Percentiles rank a stretch among this genome's conserved stretches.
These are phyloP conservation scores for Agrochola litura DNA, from an alignment of 2,888 invertebrate genomes.

Conservation along the genomic window DNA sequence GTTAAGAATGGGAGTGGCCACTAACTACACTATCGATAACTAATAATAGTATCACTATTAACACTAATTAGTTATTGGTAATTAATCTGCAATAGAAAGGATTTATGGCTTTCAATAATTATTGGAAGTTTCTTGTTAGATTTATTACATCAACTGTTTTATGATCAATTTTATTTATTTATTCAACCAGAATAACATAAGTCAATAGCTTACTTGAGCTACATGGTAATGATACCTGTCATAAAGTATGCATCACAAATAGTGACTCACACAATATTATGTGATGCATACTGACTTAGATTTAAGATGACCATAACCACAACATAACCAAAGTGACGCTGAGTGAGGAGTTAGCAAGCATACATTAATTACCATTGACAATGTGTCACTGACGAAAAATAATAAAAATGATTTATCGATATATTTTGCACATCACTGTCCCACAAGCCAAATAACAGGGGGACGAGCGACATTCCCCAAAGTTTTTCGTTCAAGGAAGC, in stretches of 20 bases:
- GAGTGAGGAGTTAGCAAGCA: not conserved
- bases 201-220: not conserved
- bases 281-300: not conserved
- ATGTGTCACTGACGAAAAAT: not conserved
- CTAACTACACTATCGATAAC: slow-evolving; percentile 1
- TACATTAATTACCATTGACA: no score
- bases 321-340: not conserved
- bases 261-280: not conserved
- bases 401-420: slow-evolving; percentile 31
- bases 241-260: not conserved
- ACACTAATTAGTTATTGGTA: not conserved
- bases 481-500: slow-evolving; percentile 61
- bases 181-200: not conserved
- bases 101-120: not conserved
- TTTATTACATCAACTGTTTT: not conserved
- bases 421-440: slow-evolving; percentile 50
- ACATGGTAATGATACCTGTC: not conserved
- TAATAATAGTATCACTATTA: not conserved
- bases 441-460: slow-evolving; percentile 44
- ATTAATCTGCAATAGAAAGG: not conserved
- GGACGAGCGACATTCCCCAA: slow-evolving; percentile 40
- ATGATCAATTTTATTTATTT: not conserved
- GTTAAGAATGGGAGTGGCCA: not conserved
- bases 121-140: not conserved
- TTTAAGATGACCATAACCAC: not conserved